Evolutionary conservation across 2,797 vertebrate species (phyloP), one percentile per base, ranked within the genome.

Genomic region (Dicrostonyx torquatus): DNA sequence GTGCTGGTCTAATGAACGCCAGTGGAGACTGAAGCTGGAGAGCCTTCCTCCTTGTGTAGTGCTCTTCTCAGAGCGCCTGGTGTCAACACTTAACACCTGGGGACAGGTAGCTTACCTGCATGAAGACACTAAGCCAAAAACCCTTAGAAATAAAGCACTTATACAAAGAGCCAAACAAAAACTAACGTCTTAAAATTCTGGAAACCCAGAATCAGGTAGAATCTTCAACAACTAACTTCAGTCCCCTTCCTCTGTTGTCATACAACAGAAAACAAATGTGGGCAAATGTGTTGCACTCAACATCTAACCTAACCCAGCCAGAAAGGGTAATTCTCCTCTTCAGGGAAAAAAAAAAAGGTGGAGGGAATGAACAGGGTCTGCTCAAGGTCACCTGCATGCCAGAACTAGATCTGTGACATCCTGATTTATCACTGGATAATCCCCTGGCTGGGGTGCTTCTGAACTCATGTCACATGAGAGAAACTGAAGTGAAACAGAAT

Each of bases 391-490:
- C 62, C 26, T 62, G 31, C 58, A 58, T 50, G 50, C 29, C 91
- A 66, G 34, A n/a, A 17, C 72, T 37, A 64, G 29, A 64, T 34
- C 43, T n/a, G 60, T 34, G 80, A 84, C 43, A 66, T 84, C 60
- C 34, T 84, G 60, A 48, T 84, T 84, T 84, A 48, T 66, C 15
- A 10, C 29, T 84, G 29, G 60, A 84, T 34, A 84, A 24, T 31
- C 10, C 58, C 29, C 40, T 48, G 29, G 60, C 60, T 84, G 62
- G 40, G 24, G 43, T 6, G 20, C 80, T 68, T 72, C 73, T 88
- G 92, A 86, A n/a, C 48, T 78, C 45, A 66, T 60, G 88, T 94
- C 72, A 89, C 94, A 50, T 70, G 77, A 85, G 76, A 91, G 66
- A 91, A 89, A 94, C 37, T 34, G 53, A 68, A 15, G 83, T 31